Base-by-base conservation (phyloP, 2,888 invertebrate species). In the Drosophila affinis region DNA sequence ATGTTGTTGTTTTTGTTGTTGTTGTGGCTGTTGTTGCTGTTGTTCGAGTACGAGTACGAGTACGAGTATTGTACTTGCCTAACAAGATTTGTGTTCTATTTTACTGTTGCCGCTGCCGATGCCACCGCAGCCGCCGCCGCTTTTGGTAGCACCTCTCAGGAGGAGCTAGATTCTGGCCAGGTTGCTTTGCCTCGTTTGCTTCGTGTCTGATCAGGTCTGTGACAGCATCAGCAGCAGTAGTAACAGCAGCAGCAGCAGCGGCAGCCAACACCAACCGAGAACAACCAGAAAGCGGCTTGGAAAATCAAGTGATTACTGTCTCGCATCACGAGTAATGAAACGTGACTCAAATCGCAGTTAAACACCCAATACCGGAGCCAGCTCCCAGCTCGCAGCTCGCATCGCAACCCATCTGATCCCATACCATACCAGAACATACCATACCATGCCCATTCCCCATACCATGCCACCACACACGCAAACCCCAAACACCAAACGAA, bases 271-370 rank as follows among this genome's bases (percentile, higher is more conserved):
- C 46, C 44, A 46, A 60, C 46, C 44, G 34, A 24, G 34, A 39
- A 39, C 24, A 32, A 34, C 65, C 74, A 65, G 65, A 78, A 82
- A 79, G 80, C 70, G 55, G 79, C 85, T 78, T 54, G 58, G 81
- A 64, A 81, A 89, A 87, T 89, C 89, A 87, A 87, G 89, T 87
- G 89, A 89, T 88, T 89, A 88, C 89, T 85, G 86, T 86, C 88
- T 89, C 65, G 83, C 83, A 89, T 88, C 88, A 88, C 88, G 89
- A 88, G 87, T 89, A 89, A 89, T 89, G 89, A 89, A 88, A 88
- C 88, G 88, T 88, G 88, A 88, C 88, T 88, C 86, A 87, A 88
- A 89, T 89, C 77, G 88, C 77, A 87, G 88, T 87, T 89, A 89
- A 88, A 89, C 88, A 85, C 83, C 78, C 71, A 51, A 51, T 51